Evolutionary conservation across 2,888 invertebrate genomes (phyloP), one percentile per base, ranked within the genome.

Genomic region (Pseudanteris insignis): DNA sequence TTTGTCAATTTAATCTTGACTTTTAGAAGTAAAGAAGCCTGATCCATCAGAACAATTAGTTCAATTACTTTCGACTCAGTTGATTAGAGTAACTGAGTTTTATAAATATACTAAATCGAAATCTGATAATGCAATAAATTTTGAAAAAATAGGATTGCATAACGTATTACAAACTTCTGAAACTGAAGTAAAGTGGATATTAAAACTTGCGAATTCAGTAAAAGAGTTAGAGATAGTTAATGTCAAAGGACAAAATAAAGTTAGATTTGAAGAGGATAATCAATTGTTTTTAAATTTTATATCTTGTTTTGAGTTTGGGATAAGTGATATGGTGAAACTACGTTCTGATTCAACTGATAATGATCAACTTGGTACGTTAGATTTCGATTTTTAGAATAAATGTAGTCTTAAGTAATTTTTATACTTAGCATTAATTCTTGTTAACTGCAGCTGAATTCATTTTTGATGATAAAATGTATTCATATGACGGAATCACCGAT

Each of bases 391-490:
- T n/a, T n/a, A n/a, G n/a, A n/a, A n/a, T n/a, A n/a, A n/a, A n/a
- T n/a, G n/a, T n/a, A n/a, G n/a, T n/a, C n/a, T n/a, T n/a, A n/a
- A n/a, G n/a, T n/a, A n/a, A n/a, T n/a, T n/a, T n/a, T n/a, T n/a
- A n/a, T n/a, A n/a, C n/a, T n/a, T n/a, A n/a, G n/a, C n/a, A n/a
- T n/a, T n/a, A n/a, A n/a, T n/a, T n/a, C n/a, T n/a, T n/a, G n/a
- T n/a, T n/a, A n/a, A n/a, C n/a, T n/a, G n/a, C n/a, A n/a, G n/a
- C n/a, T n/a, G 78, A 79, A 66, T 61, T 81, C 36, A 73, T 83
- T 9, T 82, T 73, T 57, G 77, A 81, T 64, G 79, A 81, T 15
- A 77, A 78, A 63, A 73, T 82, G 69, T 76, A 77, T 53, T 78
- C 78, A 1, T 75, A 76, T 38, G 76, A 78, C 15, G 64, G 75